Conservation (phyloP, 2,888 invertebrate species). For the Sarcophaga rosellei region DNA sequence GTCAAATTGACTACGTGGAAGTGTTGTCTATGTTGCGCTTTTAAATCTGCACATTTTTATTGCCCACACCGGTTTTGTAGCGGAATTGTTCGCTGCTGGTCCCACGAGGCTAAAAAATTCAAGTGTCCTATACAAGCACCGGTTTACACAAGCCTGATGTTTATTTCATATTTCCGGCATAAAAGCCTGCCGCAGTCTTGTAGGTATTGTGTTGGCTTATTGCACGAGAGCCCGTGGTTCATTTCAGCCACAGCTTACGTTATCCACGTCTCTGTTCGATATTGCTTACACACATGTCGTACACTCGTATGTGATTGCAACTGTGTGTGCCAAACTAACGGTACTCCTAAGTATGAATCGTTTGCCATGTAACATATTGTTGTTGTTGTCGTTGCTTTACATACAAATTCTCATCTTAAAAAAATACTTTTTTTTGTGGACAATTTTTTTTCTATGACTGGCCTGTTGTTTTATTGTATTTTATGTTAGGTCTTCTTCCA, state of each 20-base stretch:
- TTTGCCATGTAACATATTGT: slow-evolving; percentile 63
- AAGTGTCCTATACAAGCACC: too few relatives aligned
- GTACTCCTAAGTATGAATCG: not conserved
- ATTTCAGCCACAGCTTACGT: not conserved
- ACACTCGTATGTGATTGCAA: not conserved
- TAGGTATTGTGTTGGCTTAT: too few relatives aligned
- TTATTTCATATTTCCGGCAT: too few relatives aligned
- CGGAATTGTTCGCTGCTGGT: too few relatives aligned
- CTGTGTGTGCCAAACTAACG: slow-evolving; percentile 2
- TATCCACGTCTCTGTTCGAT: slow-evolving; percentile 21
- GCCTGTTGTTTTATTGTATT: slow-evolving; percentile 34
- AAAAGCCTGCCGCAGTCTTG: too few relatives aligned
- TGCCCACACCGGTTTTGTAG: too few relatives aligned
- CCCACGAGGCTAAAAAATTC: too few relatives aligned
- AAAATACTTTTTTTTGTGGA: slow-evolving; percentile 28
- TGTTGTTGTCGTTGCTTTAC: slow-evolving; percentile 17
- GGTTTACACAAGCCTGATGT: too few relatives aligned
- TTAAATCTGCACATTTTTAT: too few relatives aligned
- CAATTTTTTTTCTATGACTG: slow-evolving; percentile 17
- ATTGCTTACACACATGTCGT: not conserved
- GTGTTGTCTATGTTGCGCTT: too few relatives aligned
- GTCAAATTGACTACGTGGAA: too few relatives aligned
- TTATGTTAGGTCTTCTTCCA: slow-evolving; percentile 58
- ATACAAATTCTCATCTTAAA: slow-evolving; percentile 53
- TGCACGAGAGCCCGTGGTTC: too few relatives aligned